phyloP scores from a whole-genome alignment of 2,113 vertebrate genomes.

The Elephantulus edwardii region DNA sequence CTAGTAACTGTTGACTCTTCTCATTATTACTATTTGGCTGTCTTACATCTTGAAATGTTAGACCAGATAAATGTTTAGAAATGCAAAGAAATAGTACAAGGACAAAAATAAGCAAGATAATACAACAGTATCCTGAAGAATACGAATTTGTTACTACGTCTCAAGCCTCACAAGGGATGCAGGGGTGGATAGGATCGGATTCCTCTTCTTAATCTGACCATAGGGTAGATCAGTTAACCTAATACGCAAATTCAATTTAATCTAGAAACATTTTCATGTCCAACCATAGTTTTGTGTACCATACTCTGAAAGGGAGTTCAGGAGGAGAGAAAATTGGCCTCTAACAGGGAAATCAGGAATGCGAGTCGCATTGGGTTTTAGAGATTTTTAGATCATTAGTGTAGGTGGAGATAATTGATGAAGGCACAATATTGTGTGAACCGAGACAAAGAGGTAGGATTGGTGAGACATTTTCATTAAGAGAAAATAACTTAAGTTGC shows the following conservation, averaged over 20 bases:
- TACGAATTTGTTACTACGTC: not conserved
- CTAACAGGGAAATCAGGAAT: not conserved
- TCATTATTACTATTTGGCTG: conserved; percentile 41
- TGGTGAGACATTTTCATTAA: not conserved
- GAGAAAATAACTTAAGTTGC: not conserved
- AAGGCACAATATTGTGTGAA: not conserved
- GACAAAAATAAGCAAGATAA: conserved; percentile 7
- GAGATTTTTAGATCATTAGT: not conserved
- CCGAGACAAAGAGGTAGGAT: not conserved
- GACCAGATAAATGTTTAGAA: conserved; percentile 16
- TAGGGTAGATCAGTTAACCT: not conserved
- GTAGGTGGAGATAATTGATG: not conserved
- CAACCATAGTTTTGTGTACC: not conserved
- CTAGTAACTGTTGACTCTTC: not conserved
- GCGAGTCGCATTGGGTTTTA: not conserved
- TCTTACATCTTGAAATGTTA: conserved; percentile 41
- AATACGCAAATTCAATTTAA: not conserved
- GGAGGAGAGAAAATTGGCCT: not conserved
- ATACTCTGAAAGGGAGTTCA: not conserved
- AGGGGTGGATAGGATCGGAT: not conserved
- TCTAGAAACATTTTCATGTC: not conserved
- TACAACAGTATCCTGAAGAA: not conserved
- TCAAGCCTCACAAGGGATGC: not conserved
- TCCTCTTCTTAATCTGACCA: not conserved
- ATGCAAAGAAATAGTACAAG: conserved; percentile 36